Percentiles rank a stretch among this genome's conserved stretches.
Evolutionary conservation across 2,888 invertebrate genomes (phyloP).

Genomic region (Stenotaenia linearis): DNA sequence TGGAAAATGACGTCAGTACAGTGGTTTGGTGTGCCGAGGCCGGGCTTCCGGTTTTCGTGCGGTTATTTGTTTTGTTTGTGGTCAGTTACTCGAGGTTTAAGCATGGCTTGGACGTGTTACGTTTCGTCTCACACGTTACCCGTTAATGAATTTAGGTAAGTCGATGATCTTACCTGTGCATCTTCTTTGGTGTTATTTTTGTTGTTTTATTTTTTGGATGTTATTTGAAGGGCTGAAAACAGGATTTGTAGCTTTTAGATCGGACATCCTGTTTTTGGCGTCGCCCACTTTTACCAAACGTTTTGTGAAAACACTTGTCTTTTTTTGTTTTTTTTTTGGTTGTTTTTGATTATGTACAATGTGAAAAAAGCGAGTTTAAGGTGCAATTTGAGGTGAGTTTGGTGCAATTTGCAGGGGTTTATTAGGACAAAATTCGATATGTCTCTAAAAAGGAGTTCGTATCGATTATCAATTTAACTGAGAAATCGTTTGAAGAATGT

Average conservation of each 20-base stretch:
- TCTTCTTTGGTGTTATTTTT: not conserved
- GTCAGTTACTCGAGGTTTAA: not conserved
- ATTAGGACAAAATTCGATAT: not conserved
- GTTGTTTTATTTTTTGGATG: not conserved
- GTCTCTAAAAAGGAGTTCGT: not conserved
- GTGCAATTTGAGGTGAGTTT: not conserved
- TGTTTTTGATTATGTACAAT: not conserved
- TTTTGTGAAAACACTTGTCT: not conserved
- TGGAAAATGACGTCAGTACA: not conserved
- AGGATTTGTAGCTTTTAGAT: not conserved
- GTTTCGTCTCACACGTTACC: not conserved
- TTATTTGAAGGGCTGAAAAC: not conserved
- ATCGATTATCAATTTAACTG: not conserved
- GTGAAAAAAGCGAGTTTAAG: not conserved
- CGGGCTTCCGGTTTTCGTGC: not conserved
- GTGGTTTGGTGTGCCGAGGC: not conserved
- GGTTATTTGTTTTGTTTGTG: not conserved
- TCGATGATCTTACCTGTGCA: not conserved
- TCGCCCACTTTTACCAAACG: not conserved
- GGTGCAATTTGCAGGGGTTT: not conserved
- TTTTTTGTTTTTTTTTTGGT: not conserved
- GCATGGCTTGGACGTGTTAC: conserved; percentile 6
- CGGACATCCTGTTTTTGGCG: conserved; percentile 2
- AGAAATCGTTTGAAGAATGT: not conserved
- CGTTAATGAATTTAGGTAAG: not conserved